These are phyloP conservation scores for Tamandua tetradactyla DNA, from an alignment of 2,797 vertebrate genomes.

Conservation along the genomic window DNA sequence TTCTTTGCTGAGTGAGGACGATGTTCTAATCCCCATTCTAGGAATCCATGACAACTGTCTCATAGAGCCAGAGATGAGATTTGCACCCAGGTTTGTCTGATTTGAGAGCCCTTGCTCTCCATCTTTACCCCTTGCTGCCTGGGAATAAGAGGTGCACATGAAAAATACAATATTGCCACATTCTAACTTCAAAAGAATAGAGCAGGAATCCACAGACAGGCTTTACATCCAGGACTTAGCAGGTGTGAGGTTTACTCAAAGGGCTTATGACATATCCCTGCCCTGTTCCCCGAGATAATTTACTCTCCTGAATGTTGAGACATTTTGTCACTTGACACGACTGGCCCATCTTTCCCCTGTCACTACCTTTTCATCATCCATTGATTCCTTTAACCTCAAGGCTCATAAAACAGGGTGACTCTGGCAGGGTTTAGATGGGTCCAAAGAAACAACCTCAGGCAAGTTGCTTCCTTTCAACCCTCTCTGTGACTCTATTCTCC, in stretches of 20 bases:
- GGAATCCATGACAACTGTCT: background rate
- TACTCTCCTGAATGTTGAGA: background rate
- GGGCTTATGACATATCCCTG: background rate
- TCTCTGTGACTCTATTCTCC: background rate
- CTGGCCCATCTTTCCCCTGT: background rate
- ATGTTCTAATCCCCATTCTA: background rate
- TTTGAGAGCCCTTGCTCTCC: background rate
- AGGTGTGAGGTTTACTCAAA: background rate
- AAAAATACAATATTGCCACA: background rate
- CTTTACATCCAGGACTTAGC: background rate
- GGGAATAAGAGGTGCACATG: background rate
- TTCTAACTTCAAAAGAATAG: background rate
- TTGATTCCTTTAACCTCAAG: background rate
- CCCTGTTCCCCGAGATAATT: background rate
- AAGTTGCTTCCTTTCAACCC: background rate
- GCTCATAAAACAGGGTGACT: background rate
- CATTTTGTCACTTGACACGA: background rate
- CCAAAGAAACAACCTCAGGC: background rate
- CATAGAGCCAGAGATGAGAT: background rate
- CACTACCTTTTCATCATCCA: background rate
- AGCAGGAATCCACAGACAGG: background rate
- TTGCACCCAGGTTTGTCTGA: background rate
- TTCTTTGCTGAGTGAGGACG: background rate
- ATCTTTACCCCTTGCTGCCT: background rate
- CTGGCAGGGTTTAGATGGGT: background rate